Conservation (phyloP, 2,888 invertebrate species). For the Drosophila siamana region DNA sequence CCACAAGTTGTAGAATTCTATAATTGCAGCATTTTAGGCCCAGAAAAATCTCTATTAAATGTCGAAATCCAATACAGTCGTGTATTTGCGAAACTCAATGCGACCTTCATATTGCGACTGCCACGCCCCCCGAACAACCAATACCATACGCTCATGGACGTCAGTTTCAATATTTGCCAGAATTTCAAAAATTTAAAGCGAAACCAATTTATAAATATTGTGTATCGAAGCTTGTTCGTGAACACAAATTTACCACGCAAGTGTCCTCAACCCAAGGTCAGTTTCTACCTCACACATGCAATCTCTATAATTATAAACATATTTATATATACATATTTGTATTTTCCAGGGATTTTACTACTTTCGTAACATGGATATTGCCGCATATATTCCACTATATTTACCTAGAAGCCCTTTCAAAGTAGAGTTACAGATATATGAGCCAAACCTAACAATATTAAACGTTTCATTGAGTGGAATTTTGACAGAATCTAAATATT, state of each 20-base stretch:
- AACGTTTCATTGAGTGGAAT: conserved; percentile 29
- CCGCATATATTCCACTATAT: conserved; percentile 49
- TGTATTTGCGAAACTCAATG: conserved; percentile 1
- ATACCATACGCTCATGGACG: conserved; percentile 8
- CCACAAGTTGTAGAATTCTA: not conserved
- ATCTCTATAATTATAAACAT: too few species aligned
- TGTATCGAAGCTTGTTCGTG: not conserved
- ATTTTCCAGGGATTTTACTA: conserved; percentile 51
- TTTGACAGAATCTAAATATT: not conserved
- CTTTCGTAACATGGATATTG: conserved; percentile 56
- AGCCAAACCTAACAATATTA: not conserved
- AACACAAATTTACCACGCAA: conserved; percentile 12
- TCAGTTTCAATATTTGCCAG: conserved; percentile 9
- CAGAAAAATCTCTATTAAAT: not conserved
- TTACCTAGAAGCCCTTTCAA: conserved; percentile 39
- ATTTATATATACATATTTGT: not conserved
- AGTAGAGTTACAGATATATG: conserved; percentile 24
- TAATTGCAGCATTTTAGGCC: conserved; percentile 2
- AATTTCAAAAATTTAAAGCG: not conserved
- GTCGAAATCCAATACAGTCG: conserved; percentile 7
- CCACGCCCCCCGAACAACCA: conserved; percentile 1
- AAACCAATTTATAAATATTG: conserved; percentile 6
- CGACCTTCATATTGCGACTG: not conserved
- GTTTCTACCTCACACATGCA: too few species aligned
- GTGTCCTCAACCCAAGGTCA: conserved; percentile 48